These are phyloP conservation scores for Heliconius charithonia DNA, from an alignment of 2,888 invertebrate genomes.

Conservation along the genomic window DNA sequence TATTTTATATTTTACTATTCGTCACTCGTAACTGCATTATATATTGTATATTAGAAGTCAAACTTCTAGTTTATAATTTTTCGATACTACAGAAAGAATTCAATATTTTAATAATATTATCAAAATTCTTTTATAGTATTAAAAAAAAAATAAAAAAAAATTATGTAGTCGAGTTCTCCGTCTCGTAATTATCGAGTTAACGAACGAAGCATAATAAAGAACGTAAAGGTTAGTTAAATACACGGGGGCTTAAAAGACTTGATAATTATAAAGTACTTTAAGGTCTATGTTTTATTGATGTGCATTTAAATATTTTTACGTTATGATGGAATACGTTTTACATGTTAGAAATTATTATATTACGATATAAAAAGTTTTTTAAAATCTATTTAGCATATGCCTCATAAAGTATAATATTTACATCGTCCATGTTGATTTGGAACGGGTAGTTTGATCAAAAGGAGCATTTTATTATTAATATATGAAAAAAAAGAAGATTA, in stretches of 20 bases:
- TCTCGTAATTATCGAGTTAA: neutral
- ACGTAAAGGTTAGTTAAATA: too few species aligned
- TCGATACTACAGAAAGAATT: too few species aligned
- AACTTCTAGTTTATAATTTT: too few species aligned
- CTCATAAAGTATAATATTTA: neutral
- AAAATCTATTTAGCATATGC: neutral
- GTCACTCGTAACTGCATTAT: neutral
- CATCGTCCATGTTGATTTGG: constrained; percentile 30
- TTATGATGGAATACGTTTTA: neutral
- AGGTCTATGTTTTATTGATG: too few species aligned
- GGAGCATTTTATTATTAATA: constrained; percentile 8
- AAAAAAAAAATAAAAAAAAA: too few species aligned
- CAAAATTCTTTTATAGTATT: too few species aligned
- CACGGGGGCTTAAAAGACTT: too few species aligned
- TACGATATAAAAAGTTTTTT: neutral
- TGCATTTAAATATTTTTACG: too few species aligned
- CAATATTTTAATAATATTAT: too few species aligned
- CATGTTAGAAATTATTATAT: neutral
- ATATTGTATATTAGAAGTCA: too few species aligned
- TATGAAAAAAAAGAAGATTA: constrained; percentile 5
- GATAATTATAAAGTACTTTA: too few species aligned
- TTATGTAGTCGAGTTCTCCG: neutral
- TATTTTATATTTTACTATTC: neutral
- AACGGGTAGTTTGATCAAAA: neutral
- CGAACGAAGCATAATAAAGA: neutral